Percentiles rank a stretch among this genome's conserved stretches.
phyloP scores from a whole-genome alignment of 2,113 vertebrate genomes.

The Ochotona curzoniae region DNA sequence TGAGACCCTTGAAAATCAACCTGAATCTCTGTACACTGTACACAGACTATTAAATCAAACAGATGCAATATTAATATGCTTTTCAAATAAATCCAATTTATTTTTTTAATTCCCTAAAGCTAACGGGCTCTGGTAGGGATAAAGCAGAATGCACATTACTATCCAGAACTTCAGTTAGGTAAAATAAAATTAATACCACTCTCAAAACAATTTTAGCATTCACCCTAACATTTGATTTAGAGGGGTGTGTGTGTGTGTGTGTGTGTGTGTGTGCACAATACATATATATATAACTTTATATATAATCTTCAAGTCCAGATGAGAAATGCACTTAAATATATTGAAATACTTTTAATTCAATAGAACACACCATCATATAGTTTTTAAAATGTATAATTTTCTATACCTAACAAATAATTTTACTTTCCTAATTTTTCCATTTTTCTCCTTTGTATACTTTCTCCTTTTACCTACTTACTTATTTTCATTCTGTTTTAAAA shows the following conservation, averaged over 20 bases:
- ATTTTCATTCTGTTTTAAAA: too few relatives aligned
- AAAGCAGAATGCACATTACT: neutral
- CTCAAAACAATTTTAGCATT: conserved; percentile 48
- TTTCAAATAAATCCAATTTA: neutral
- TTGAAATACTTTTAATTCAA: conserved; percentile 31
- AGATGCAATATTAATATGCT: neutral
- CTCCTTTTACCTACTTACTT: too few relatives aligned
- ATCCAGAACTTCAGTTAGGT: neutral
- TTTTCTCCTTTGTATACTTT: conserved; percentile 63
- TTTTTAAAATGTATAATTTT: neutral
- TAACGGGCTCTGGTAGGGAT: neutral
- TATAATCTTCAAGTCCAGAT: neutral
- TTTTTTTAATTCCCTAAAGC: conserved; percentile 5
- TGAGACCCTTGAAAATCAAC: neutral
- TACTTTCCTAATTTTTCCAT: neutral
- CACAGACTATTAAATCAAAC: neutral
- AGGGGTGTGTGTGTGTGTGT: too few relatives aligned
- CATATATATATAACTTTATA: conserved; percentile 47
- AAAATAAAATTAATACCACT: conserved; percentile 18
- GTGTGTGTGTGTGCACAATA: too few relatives aligned
- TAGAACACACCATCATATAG: neutral
- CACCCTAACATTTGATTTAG: conserved; percentile 8
- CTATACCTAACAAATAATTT: neutral
- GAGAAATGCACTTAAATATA: neutral
- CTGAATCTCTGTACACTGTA: neutral